Conservation (phyloP, 1,140 invertebrate genomes). For the Zaprionus camerounensis region DNA sequence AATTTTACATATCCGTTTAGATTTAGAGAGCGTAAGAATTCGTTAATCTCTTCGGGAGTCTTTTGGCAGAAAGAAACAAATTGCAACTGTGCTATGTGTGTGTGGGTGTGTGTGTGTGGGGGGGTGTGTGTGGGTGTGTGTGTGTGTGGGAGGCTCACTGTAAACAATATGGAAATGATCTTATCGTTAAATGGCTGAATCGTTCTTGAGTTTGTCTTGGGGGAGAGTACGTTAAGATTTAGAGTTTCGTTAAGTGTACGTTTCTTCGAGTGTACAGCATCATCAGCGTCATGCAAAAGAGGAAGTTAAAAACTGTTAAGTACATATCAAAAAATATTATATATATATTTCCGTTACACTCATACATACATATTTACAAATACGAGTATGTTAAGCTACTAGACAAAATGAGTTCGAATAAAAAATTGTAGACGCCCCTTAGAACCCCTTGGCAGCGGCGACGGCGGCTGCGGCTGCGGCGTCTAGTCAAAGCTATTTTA, state of each 20-base stretch:
- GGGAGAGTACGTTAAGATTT: background rate
- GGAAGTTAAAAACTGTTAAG: conserved; percentile 70
- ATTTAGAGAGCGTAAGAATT: conserved; percentile 41
- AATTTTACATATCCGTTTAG: conserved; percentile 68
- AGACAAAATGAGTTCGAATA: conserved; percentile 19
- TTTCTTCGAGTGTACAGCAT: too few relatives aligned
- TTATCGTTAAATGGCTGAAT: conserved; percentile 23
- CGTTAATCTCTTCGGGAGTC: conserved; percentile 3
- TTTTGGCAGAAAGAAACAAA: conserved; percentile 6
- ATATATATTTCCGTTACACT: conserved; percentile 10
- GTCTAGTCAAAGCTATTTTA: conserved; percentile 33
- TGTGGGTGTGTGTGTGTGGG: conserved; percentile 1
- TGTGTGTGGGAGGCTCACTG: conserved; percentile 45
- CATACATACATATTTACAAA: conserved; percentile 44
- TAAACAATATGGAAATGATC: conserved; percentile 70
- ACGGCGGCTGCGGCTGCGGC: background rate
- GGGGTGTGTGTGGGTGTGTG: too few relatives aligned
- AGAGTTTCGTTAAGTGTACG: conserved; percentile 2
- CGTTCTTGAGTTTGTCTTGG: background rate
- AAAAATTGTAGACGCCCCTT: background rate
- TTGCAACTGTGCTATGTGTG: conserved; percentile 20
- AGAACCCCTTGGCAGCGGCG: background rate
- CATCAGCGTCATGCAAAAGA: conserved; percentile 67
- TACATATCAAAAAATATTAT: conserved; percentile 76
- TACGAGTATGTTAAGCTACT: conserved; percentile 18